Evolutionary conservation across 2,797 vertebrate species (phyloP).

Genomic region (Brotula barbata): DNA sequence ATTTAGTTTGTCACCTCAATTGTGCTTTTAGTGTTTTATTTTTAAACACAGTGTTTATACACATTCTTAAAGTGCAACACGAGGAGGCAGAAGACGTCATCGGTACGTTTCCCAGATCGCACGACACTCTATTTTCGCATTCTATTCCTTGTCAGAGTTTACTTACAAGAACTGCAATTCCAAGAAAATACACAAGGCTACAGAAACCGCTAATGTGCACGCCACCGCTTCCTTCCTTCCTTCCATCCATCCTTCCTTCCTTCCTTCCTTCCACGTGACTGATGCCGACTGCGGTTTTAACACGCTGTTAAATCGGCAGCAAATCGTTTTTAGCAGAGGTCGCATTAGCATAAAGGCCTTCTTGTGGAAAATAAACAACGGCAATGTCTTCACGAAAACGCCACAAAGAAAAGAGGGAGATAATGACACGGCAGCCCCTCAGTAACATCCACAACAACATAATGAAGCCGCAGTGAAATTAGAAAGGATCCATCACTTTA

Average conservation of each 20-base stretch:
- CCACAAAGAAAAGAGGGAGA: conserved; percentile 59
- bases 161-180: conserved; percentile 22
- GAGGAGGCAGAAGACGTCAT: no score
- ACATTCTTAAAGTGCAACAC: no score
- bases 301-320: conserved; percentile 68
- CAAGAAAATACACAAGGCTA: conserved; percentile 12
- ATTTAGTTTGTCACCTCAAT: no score
- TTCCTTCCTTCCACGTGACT: conserved; percentile 60
- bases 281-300: conserved; percentile 66
- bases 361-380: conserved; percentile 68
- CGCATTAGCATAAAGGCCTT: conserved; percentile 71
- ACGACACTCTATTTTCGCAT: conserved; percentile 3
- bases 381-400: conserved; percentile 60
- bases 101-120: neutral
- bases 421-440: conserved; percentile 62
- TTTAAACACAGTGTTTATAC: no score
- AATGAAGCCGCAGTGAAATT: conserved; percentile 65
- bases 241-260: conserved; percentile 9
- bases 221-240: no score
- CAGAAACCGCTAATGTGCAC: no score
- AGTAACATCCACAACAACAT: conserved; percentile 54
- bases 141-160: conserved; percentile 20
- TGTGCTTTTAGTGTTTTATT: no score
- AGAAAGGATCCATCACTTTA: conserved; percentile 59
- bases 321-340: conserved; percentile 66